Evolutionary conservation across 2,113 vertebrate genomes (phyloP).

Genomic region (Petaurus breviceps): DNA sequence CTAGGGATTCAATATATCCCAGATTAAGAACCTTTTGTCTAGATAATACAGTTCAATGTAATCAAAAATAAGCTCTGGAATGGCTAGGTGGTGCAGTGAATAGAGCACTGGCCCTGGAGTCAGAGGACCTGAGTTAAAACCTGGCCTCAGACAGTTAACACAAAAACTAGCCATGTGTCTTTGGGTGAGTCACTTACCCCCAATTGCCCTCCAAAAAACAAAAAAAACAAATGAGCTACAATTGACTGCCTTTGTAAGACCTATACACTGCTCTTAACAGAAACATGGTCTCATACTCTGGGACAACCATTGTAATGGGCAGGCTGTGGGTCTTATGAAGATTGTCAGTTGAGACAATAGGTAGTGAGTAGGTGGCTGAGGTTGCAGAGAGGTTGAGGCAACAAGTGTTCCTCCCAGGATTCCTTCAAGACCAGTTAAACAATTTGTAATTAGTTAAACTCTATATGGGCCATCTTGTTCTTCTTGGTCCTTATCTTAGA

Average conservation of each 20-base stretch:
- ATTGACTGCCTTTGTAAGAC: background rate
- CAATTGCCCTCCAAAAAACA: too few species aligned
- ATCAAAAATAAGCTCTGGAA: too few species aligned
- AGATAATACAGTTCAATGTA: background rate
- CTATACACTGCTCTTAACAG: background rate
- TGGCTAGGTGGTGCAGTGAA: too few species aligned
- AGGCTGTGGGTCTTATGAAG: too few species aligned
- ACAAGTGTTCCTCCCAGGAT: background rate
- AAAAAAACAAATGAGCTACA: background rate
- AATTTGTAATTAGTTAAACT: background rate
- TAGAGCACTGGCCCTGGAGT: too few species aligned
- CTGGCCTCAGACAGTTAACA: too few species aligned
- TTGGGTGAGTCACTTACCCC: too few species aligned
- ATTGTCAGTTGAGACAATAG: background rate
- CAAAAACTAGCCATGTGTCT: too few species aligned
- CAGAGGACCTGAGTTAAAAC: too few species aligned
- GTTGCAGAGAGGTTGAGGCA: background rate
- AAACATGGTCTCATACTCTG: too few species aligned
- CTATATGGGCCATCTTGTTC: background rate
- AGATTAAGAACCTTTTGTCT: background rate
- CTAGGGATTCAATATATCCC: background rate
- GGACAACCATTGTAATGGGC: background rate
- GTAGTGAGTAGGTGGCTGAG: background rate
- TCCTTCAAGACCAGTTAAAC: background rate
- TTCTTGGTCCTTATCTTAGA: background rate